Evolutionary conservation across 2,888 invertebrate genomes (phyloP).

Genomic region (Hirtodrosophila histrioides): DNA sequence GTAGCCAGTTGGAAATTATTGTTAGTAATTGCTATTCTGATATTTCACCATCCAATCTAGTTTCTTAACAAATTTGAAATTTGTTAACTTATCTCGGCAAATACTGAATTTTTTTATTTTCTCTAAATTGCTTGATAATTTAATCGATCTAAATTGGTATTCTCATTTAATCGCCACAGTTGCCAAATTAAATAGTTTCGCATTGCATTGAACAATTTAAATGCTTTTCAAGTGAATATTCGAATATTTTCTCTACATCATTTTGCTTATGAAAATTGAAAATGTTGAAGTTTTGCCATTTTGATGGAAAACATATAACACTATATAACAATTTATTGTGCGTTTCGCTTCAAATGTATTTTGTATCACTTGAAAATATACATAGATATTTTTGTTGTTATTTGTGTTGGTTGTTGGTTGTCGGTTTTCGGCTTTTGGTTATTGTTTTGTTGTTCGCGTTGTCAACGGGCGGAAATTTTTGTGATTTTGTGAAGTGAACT

Average conservation of each 20-base stretch:
- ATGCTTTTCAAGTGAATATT: constrained; percentile 27
- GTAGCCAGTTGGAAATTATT: too few relatives aligned
- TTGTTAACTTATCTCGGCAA: too few relatives aligned
- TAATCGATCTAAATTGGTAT: too few relatives aligned
- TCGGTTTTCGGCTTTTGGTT: constrained; percentile 5
- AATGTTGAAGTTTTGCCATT: constrained; percentile 33
- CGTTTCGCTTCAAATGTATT: constrained; percentile 66
- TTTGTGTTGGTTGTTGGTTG: constrained; percentile 6
- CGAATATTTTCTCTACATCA: constrained; percentile 23
- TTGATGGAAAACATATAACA: constrained; percentile 35
- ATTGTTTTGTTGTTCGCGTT: constrained; percentile 20
- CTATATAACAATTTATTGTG: constrained; percentile 3
- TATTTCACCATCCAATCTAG: too few relatives aligned
- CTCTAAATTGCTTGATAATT: too few relatives aligned
- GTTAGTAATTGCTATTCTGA: too few relatives aligned
- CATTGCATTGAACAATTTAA: constrained; percentile 1
- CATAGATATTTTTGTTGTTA: constrained; percentile 48
- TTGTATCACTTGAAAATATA: constrained; percentile 52
- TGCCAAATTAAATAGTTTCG: background rate
- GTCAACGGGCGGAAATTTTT: constrained; percentile 51
- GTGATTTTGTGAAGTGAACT: constrained; percentile 76
- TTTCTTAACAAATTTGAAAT: too few relatives aligned
- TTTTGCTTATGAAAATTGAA: constrained; percentile 37
- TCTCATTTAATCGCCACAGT: too few relatives aligned
- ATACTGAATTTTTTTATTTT: too few relatives aligned